These are phyloP conservation scores for Sapayoa aenigma DNA, from an alignment of 2,113 vertebrate genomes.

Conservation along the genomic window DNA sequence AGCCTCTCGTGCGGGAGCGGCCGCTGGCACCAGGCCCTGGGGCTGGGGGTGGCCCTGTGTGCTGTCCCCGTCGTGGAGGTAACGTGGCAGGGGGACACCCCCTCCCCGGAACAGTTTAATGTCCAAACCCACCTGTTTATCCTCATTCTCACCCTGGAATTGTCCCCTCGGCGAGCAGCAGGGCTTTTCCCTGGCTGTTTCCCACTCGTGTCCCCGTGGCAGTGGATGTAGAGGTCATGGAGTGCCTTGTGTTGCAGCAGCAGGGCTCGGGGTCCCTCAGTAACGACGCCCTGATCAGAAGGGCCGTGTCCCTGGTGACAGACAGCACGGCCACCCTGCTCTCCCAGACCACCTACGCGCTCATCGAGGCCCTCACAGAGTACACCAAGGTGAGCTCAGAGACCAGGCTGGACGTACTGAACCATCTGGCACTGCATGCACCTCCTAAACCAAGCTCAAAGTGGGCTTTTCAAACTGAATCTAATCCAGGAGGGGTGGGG, in stretches of 20 bases:
- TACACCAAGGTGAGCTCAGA: slow-evolving; percentile 78
- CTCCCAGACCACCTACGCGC: slow-evolving; percentile 76
- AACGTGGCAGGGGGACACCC: not conserved
- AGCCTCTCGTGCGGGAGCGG: not conserved
- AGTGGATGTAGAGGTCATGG: fast-evolving
- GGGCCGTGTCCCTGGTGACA: slow-evolving; percentile 77
- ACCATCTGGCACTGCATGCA: not conserved
- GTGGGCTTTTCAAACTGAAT: not conserved
- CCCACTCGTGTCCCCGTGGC: not conserved
- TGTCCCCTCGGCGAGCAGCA: not conserved
- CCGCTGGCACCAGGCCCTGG: slow-evolving; percentile 56
- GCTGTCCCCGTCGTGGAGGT: slow-evolving; percentile 77
- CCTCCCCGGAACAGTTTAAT: fast-evolving
- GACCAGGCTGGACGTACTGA: not conserved
- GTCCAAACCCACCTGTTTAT: fast-evolving
- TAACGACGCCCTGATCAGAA: slow-evolving; percentile 73
- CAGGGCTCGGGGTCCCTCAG: slow-evolving; percentile 66
- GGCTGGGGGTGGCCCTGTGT: slow-evolving; percentile 72
- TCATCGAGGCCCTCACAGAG: slow-evolving; percentile 79
- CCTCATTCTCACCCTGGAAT: not conserved
- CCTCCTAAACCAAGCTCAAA: not conserved
- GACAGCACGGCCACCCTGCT: slow-evolving; percentile 80
- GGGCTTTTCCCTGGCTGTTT: not conserved
- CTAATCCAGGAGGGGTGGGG: not conserved
- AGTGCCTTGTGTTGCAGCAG: slow-evolving; percentile 69